Evolutionary conservation across 2,888 invertebrate genomes (phyloP), one percentile per base, ranked within the genome.

Genomic region (Clunio marinus): DNA sequence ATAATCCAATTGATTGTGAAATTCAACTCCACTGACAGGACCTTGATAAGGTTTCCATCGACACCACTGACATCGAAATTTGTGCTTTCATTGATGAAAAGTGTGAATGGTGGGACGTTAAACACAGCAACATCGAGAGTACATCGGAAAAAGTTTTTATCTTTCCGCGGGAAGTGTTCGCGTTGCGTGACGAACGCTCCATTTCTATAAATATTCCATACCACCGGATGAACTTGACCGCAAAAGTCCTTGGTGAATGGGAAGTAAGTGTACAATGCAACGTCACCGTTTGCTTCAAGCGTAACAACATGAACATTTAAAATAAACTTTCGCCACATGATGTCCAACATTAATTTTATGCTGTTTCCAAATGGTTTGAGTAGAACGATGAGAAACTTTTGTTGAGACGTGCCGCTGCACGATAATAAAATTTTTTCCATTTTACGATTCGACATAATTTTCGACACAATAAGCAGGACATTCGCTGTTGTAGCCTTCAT

Each of bases 151-250:
- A 57, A 57, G 25, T 57, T 27, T 57, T 13, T 15, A 57, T 57
- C 22, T 20, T 57, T 57, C 13, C 57, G 57, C 15, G 57, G 57
- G 10, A 57, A 57, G 22, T 57, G 57, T 20, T 57, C 57, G 2
- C 57, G 57, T 20, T 27, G 20, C 57, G n/a, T 13, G n/a, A 27
- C n/a, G 13, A 57, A 57, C 3, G 25, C 4, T 25, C 32, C 32
- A 51, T 66, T 59, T 66, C 66, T 66, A 55, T 24, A 66, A 66
- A 66, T 66, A 63, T 46, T 63, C 8, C 66, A 66, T 32, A 66
- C 35, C 5, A 66, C 66, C 55, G 35, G 66, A 66, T 51, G 66
- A 51, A 66, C 66, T 66, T 66, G 66, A 66, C 66, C 66, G 66
- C 66, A 55, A n/a, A 45, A 37, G 45, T 66, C 66, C 51, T 55